Base-by-base conservation (phyloP, 2,797 vertebrate genomes). In the Heteromormyrus szaboi region DNA sequence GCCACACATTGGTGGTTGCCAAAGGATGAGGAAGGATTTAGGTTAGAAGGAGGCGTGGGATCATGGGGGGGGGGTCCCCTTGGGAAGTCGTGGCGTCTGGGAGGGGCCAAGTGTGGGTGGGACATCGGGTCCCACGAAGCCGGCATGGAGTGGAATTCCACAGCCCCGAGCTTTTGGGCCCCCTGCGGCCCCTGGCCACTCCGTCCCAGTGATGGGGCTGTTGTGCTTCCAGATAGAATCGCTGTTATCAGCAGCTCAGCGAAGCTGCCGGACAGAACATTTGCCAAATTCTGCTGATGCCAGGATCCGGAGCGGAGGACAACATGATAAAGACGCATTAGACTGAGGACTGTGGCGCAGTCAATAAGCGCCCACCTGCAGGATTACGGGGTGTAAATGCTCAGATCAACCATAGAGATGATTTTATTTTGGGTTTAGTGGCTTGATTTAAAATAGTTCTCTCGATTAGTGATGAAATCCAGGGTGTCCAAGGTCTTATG, bases 51-150 rank as follows among this genome's bases (percentile, higher is more conserved):
- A 4, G 29, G 62, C 37, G 33, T n/a, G 83, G 88, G 92, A 89
- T 94, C 91, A 91, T 91, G 93, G 91, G 92, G 92, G 92, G 91
- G 91, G 92, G 89, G 87, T 92, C 92, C 33, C 90, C 90, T 68
- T 3, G 91, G 93, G 92, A 88, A 92, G 90, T 72, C 12, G 46
- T 33, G 62, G 44, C 19, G 56, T 62, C 12, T 19, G 86, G 17
- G 41, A 37, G 56, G 25, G 7, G 59, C 17, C 4, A 2, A 33
- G 83, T 14, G 83, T 85, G 22, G 22, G 22, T 25, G 8, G 8
- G 22, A 25, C 59, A 11, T 65, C 2, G 2, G 22, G 59, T 25
- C 59, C 25, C 59, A 62, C 22, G n/a, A 62, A 84, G 41, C 2
- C 11, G 6, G 17, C 81, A 37, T 37, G 65, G 50, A 33, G 84